Evolutionary conservation across 2,888 invertebrate genomes (phyloP), one percentile per base, ranked within the genome.

Genomic region (Eugnorisma glareosa): DNA sequence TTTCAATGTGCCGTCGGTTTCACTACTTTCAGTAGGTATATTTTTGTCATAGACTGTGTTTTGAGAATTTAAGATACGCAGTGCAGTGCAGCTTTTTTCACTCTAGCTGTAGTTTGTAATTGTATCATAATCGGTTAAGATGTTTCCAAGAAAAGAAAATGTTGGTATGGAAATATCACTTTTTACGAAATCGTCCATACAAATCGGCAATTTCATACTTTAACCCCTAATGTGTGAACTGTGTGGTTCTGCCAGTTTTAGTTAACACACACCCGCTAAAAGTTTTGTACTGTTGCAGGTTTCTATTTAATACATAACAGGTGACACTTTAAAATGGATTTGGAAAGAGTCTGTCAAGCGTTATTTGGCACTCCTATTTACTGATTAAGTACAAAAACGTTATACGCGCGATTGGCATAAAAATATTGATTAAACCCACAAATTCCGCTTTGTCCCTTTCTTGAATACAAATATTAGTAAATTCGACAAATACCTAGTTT

Each of bases 291-390:
- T 66, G 72, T 64, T 77, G 83, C 78, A 86, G 73, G 83, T 57
- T 82, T 68, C 54, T 81, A 67, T 74, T 70, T 70, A 59, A 54
- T 75, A 69, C 63, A 75, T 75, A 77, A 73, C 72, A 74, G 45
- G 31, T 67, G 70, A 64, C 24, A 66, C 57, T 35, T 72, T 63
- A 51, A 61, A 64, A 61, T 1, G 51, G 59, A 35, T 67, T 67
- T 59, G 18, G 68, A 68, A 31, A 82, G 82, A 86, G 78, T 79
- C 83, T 86, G 83, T 79, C 80, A 81, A 86, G 86, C 57, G 74
- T 79, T 64, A 80, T 88, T 88, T 86, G 88, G 86, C 86, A 86
- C 83, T 10, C 64, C 21, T 64, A 67, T 61, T 73, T 73, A 78
- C 61, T 74, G 21, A 74, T 74, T 76, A 74, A 71, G 54, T 80